phyloP scores from a whole-genome alignment of 2,113 vertebrate species.

The cattle (Bos taurus) region ARS-UCD2.0 NC_037333.1:106975001-106975500 shows the following conservation, averaged over 20 bases:
- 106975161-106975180: constrained; percentile 45
- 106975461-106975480: neutral
- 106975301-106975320: neutral
- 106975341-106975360: neutral
- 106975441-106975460: neutral
- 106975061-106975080: neutral
- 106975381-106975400: neutral
- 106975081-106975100: neutral
- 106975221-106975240: constrained; percentile 56
- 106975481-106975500: neutral
- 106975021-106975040: neutral
- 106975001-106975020: neutral
- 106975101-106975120: neutral
- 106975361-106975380: neutral
- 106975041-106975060: neutral
- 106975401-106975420: neutral
- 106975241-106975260: constrained; percentile 50
- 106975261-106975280: constrained; percentile 29
- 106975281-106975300: constrained; percentile 14
- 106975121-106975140: neutral
- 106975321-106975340: neutral
- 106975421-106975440: constrained; percentile 13
- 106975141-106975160: neutral
- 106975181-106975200: constrained; percentile 37
- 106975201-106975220: constrained; percentile 38